Percentiles rank a stretch among this genome's conserved stretches.
phyloP scores from a whole-genome alignment of 2,888 invertebrate genomes.

The Hypomecis punctinalis region DNA sequence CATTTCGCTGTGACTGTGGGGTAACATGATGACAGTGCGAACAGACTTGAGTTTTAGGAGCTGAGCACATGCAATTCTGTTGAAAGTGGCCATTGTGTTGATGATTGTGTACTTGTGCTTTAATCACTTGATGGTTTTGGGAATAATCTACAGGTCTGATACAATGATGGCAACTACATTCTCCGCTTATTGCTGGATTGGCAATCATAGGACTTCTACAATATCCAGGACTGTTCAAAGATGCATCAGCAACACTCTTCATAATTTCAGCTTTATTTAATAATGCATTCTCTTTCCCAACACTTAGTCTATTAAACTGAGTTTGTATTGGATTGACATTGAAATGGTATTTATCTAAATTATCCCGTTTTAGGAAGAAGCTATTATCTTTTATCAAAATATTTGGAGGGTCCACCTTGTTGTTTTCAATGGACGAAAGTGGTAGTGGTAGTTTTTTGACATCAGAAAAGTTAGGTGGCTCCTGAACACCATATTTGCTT shows the following conservation, averaged over 20 bases:
- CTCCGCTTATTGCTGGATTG: constrained; percentile 31
- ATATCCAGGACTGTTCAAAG: constrained; percentile 13
- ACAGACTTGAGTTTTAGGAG: constrained; percentile 42
- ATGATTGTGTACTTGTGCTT: constrained; percentile 31
- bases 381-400: constrained; percentile 58
- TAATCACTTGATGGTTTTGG: constrained; percentile 22
- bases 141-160: constrained; percentile 43
- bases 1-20: constrained; percentile 30
- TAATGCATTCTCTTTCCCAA: constrained; percentile 68
- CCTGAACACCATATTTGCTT: constrained; percentile 19
- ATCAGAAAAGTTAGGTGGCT: neutral
- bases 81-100: neutral
- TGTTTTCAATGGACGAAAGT: constrained; percentile 54
- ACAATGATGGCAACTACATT: constrained; percentile 69
- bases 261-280: constrained; percentile 59
- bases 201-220: constrained; percentile 4
- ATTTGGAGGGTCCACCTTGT: constrained; percentile 51
- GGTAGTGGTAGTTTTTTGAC: constrained; percentile 37
- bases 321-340: constrained; percentile 51
- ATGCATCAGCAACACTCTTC: constrained; percentile 27
- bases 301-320: constrained; percentile 53
- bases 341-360: constrained; percentile 54
- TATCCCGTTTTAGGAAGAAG: constrained; percentile 70
- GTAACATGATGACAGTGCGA: constrained; percentile 42
- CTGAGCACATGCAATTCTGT: constrained; percentile 36